Conservation (phyloP, 2,888 invertebrate genomes). For the Trimorus sp. region DNA sequence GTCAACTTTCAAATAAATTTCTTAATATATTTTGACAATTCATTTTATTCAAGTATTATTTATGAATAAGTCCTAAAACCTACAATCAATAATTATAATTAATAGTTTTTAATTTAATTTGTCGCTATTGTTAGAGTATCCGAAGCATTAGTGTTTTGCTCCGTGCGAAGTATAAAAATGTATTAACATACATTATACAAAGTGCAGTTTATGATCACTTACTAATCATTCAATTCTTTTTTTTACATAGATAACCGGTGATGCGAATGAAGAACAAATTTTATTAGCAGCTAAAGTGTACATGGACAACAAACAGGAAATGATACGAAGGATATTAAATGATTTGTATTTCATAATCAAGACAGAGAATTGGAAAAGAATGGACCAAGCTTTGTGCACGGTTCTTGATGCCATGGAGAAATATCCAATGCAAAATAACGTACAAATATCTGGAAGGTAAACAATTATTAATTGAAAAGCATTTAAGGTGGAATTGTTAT, state of each 20-base stretch:
- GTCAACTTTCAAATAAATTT: too few species aligned
- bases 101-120: too few species aligned
- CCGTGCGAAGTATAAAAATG: too few species aligned
- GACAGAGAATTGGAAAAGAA: slow-evolving; percentile 90
- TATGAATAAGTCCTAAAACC: too few species aligned
- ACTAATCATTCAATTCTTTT: neutral
- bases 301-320: slow-evolving; percentile 89
- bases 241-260: slow-evolving; percentile 88
- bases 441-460: slow-evolving; percentile 96
- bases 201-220: too few species aligned
- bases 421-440: slow-evolving; percentile 92
- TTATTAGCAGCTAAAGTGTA: slow-evolving; percentile 92
- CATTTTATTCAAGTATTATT: too few species aligned
- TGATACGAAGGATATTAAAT: slow-evolving; percentile 92
- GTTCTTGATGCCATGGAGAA: slow-evolving; percentile 95
- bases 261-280: slow-evolving; percentile 95
- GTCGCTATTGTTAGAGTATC: too few species aligned
- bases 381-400: slow-evolving; percentile 89
- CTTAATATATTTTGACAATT: too few species aligned
- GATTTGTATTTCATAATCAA: slow-evolving; percentile 94
- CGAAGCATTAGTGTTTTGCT: too few species aligned
- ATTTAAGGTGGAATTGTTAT: too few species aligned
- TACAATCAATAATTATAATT: too few species aligned
- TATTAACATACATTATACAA: too few species aligned
- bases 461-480: neutral